Evolutionary conservation across 2,113 vertebrate genomes (phyloP).

Genomic region (Oenanthe melanoleuca): DNA sequence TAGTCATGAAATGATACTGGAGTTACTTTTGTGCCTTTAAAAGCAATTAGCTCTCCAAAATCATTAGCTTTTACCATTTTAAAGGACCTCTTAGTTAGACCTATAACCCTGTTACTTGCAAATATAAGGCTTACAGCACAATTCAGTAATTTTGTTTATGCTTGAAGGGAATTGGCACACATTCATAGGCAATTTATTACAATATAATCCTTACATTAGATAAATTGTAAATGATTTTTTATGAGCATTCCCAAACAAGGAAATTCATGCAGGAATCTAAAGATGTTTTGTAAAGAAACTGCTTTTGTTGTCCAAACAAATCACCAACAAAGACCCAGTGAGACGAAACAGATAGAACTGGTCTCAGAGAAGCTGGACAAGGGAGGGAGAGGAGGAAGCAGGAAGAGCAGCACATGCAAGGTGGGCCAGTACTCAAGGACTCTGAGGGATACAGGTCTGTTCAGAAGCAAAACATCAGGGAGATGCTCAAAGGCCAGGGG

Average conservation of each 20-base stretch:
- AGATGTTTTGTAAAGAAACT: background rate
- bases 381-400: background rate
- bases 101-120: background rate
- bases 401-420: background rate
- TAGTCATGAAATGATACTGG: background rate
- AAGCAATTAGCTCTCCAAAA: constrained; percentile 31
- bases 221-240: background rate
- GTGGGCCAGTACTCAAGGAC: background rate
- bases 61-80: background rate
- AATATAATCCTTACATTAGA: background rate
- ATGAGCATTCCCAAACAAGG: background rate
- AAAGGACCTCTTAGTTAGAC: background rate
- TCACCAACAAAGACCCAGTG: background rate
- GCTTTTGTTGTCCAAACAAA: background rate
- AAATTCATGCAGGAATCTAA: background rate
- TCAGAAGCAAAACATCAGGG: background rate
- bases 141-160: background rate
- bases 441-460: background rate
- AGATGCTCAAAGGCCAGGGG: background rate
- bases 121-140: background rate
- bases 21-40: background rate
- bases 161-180: background rate
- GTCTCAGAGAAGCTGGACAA: background rate
- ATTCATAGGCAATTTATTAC: background rate
- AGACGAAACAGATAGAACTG: background rate